Conservation (phyloP, 1,140 invertebrate species). For the Laupala kohalensis region DNA sequence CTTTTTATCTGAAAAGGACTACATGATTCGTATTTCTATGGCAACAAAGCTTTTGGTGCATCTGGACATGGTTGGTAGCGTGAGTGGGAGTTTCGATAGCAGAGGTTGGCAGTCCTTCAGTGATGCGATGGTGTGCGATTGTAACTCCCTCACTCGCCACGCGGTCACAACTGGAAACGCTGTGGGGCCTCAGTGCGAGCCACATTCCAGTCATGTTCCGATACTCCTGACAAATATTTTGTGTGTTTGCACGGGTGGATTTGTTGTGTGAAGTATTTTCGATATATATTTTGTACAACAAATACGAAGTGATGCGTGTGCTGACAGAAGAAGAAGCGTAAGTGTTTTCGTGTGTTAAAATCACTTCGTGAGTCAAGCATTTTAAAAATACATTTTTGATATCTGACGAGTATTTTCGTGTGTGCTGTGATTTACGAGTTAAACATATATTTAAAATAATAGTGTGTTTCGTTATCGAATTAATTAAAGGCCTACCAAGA, state of each 20-base stretch:
- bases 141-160: background rate
- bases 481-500: no score
- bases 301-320: background rate
- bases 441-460: background rate
- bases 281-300: background rate
- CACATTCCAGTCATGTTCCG: background rate
- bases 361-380: background rate
- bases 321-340: background rate
- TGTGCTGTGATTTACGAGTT: background rate
- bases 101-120: background rate
- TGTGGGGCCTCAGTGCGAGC: background rate
- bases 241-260: background rate
- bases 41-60: no score
- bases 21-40: no score
- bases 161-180: background rate
- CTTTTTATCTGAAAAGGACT: no score
- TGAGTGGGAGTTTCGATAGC: background rate
- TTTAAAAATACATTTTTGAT: background rate
- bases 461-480: no score
- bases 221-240: background rate
- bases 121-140: background rate
- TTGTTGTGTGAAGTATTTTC: background rate
- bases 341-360: background rate
- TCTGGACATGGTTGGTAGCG: background rate
- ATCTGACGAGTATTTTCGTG: background rate